Base-by-base conservation (phyloP, 2,797 vertebrate species). In the Esox lucius region DNA sequence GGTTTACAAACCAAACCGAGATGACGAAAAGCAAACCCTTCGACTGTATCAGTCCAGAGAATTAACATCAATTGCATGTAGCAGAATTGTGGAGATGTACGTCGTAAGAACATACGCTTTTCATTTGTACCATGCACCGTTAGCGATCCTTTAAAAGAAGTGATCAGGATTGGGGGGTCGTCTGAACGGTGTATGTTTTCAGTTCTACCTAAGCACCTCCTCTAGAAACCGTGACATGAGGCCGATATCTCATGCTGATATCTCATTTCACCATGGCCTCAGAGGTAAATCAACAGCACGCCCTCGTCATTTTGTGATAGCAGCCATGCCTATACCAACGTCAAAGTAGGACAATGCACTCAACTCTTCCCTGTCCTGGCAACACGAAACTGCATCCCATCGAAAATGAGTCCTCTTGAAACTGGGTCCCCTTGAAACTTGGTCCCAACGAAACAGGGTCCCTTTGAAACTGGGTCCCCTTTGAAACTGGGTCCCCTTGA, bases 51-150 rank as follows among this genome's bases (percentile, higher is more conserved):
- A 48, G 86, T 85, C 85, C 80, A 80, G 64, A 81, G 88, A 93
- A 91, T 92, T 90, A 89, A 89, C 84, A 87, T 87, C 85, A 88
- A 90, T 91, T 90, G 89, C 78, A 73, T 78, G 71, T 79, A 78
- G 86, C 76, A 76, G 89, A 87, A 86, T 86, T 64, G 83, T 78
- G 75, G 75, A 81, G 81, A 88, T 81, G 73, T 77, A 72, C 78
- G 84, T 78, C 77, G 81, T 83, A 81, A 75, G 85, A 89, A 91
- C 91, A 92, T 90, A 82, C 90, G 88, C 89, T 90, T 92, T 88
- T 90, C 83, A 93, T 94, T 93, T 93, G 79, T 81, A 77, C 83
- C 78, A 79, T 80, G 73, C 85, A 75, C 78, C 74, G 68, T 74
- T 70, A 61, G 11, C 28, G 5, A 15, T 31, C 26, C 7, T 19